A percentile compares a stretch with the other conserved stretches of the same genome.
Evolutionary conservation across 2,888 invertebrate genomes (phyloP).

Genomic region (Dynastes grantii): DNA sequence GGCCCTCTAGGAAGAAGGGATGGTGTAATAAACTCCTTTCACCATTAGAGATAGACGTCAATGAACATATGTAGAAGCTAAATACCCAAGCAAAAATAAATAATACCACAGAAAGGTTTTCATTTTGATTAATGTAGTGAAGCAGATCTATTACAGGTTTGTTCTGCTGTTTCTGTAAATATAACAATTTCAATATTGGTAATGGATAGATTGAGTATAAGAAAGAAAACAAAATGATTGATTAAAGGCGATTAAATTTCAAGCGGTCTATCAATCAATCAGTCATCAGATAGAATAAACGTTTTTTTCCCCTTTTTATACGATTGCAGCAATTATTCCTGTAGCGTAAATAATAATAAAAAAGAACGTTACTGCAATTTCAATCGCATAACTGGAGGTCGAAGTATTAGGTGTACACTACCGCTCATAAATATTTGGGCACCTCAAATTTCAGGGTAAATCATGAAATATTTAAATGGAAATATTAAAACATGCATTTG

Average conservation of each 20-base stretch:
- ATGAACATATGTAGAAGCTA: too few relatives aligned
- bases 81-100: too few relatives aligned
- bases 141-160: too few relatives aligned
- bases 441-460: too few relatives aligned
- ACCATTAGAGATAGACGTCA: too few relatives aligned
- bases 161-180: not conserved
- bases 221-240: not conserved
- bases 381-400: not conserved
- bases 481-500: too few relatives aligned
- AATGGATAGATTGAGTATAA: not conserved
- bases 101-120: too few relatives aligned
- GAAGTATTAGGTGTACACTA: not conserved
- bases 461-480: too few relatives aligned
- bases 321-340: not conserved
- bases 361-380: not conserved
- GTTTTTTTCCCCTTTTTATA: not conserved
- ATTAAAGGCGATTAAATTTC: not conserved
- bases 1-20: too few relatives aligned
- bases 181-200: not conserved
- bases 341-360: not conserved
- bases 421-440: too few relatives aligned
- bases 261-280: slow-evolving; percentile 8
- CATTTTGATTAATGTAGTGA: too few relatives aligned
- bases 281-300: not conserved
- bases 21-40: too few relatives aligned